Percentiles rank a stretch among this genome's conserved stretches.
phyloP scores from a whole-genome alignment of 2,888 invertebrate genomes.

The Alloscopus bannaensis region DNA sequence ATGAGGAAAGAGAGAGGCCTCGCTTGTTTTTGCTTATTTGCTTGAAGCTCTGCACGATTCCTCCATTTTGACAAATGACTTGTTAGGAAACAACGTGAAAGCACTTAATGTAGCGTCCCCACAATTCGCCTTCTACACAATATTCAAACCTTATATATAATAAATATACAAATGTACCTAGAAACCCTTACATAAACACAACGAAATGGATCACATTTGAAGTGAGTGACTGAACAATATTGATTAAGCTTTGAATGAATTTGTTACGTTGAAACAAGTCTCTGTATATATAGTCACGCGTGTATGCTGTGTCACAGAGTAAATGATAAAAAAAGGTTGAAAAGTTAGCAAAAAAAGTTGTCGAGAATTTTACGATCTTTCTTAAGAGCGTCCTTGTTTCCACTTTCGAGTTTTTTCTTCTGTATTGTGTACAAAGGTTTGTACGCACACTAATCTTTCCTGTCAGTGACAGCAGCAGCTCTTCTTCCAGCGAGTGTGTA shows the following conservation, averaged over 20 bases:
- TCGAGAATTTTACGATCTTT: conserved; percentile 49
- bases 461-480: conserved; percentile 51
- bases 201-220: neutral
- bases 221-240: conserved; percentile 12
- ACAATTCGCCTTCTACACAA: conserved; percentile 10
- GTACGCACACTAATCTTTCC: conserved; percentile 49
- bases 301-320: neutral
- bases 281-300: too few species aligned
- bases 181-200: too few species aligned
- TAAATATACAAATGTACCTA: neutral
- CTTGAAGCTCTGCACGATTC: conserved; percentile 57
- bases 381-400: conserved; percentile 19
- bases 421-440: conserved; percentile 2
- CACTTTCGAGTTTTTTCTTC: neutral
- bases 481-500: conserved; percentile 22
- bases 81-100: conserved; percentile 49
- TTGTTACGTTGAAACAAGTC: too few species aligned
- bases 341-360: conserved; percentile 28
- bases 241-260: conserved; percentile 44
- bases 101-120: conserved; percentile 16
- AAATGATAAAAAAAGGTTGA: conserved; percentile 16
- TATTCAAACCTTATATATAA: neutral
- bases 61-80: conserved; percentile 60
- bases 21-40: conserved; percentile 42
- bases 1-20: conserved; percentile 43